Conservation (phyloP, 2,113 vertebrate genomes). For the Sciurus niger region DNA sequence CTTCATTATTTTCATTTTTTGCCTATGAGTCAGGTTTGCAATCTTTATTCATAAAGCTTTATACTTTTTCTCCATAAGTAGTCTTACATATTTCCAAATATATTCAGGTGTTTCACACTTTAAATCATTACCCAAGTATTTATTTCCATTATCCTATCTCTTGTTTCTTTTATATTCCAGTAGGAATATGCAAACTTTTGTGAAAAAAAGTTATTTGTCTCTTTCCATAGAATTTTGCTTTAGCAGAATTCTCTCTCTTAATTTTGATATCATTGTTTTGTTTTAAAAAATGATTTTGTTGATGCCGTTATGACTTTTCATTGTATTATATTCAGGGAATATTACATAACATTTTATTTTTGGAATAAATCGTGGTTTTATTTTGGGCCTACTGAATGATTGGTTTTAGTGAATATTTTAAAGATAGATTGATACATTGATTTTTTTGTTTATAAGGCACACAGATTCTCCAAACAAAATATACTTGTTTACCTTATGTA, state of each 20-base stretch:
- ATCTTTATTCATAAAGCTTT: not conserved
- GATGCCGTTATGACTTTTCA: not conserved
- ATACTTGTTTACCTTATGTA: not conserved
- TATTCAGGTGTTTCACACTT: not conserved
- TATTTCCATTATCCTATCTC: not conserved
- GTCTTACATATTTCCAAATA: not conserved
- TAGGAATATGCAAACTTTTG: not conserved
- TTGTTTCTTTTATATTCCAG: not conserved
- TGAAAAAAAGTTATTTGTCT: not conserved
- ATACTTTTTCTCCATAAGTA: not conserved
- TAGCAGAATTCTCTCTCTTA: not conserved
- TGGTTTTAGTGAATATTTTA: not conserved
- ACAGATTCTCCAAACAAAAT: not conserved
- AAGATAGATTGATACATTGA: not conserved
- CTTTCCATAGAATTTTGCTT: not conserved
- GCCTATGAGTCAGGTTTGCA: not conserved
- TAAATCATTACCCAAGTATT: not conserved
- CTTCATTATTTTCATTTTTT: not conserved
- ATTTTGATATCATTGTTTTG: not conserved
- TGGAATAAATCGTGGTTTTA: not conserved
- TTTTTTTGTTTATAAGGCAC: not conserved
- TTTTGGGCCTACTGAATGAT: not conserved
- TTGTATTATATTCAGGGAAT: not conserved
- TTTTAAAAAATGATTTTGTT: not conserved
- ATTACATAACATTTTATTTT: not conserved